Evolutionary conservation across 2,113 vertebrate species (phyloP), one percentile per base, ranked within the genome.

Genomic region (Paraplagusia blochii): DNA sequence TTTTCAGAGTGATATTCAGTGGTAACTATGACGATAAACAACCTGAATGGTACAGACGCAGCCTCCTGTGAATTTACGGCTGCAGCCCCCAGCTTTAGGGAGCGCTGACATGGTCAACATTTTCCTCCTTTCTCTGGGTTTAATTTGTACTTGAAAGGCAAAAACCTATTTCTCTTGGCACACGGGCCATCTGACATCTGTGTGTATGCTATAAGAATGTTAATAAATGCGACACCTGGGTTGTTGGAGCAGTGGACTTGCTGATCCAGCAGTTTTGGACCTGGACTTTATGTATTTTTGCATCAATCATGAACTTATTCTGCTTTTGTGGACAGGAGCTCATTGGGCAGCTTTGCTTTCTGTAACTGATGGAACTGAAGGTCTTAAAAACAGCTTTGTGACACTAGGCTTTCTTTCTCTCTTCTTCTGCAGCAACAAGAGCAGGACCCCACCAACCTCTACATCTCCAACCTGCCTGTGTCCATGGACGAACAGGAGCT

Each of bases 401-500:
- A 12, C 52, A 8, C 53, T 70, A 16, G 63, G 7, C 12, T 29
- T 6, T 2, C 22, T 29, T 29, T 29, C 4, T 4, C n/a, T 44
- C 12, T 71, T 22, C 66, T 9, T 73, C 51, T 62, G 68, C 77
- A 90, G 88, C 88, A 90, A 87, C 89, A 90, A 58, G 89, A 90
- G 58, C 89, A 90, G 74, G 88, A 90, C 63, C 89, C 89, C 50
- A 90, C 89, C 62, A 90, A 90, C 77, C 84, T 90, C 5, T 90
- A 91, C 79, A 90, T 91, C 79, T 91, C 90, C 11, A 91, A 91
- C 74, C 83, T 91, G 61, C 90, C 90, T 0, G 81, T 89, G 65
- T 88, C 88, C 42, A 91, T 91, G 90, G 90, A 91, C 8, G 90
- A 91, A 80, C 90, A 91, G 72, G 88, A 91, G 82, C 71, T 91